Evolutionary conservation across 1,140 invertebrate species (phyloP), one percentile per base, ranked within the genome.

Genomic region (Alviniconcha marisindica): DNA sequence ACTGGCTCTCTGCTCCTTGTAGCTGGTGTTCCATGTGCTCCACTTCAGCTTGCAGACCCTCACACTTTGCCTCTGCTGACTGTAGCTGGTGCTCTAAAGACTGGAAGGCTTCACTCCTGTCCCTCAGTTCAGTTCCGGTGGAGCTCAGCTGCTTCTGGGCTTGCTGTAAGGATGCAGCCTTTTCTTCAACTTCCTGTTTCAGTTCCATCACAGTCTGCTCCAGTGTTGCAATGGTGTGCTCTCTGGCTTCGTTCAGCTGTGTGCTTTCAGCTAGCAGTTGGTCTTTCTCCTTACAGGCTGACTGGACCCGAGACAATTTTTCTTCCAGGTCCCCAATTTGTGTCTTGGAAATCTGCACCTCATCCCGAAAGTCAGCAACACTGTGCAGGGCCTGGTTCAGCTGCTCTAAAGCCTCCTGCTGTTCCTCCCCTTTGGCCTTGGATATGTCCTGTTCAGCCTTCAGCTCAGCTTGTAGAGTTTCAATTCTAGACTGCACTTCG

Each of bases 231-330:
- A n/a, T n/a, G n/a, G n/a, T n/a, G n/a, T n/a, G n/a, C n/a, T n/a
- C n/a, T n/a, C n/a, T n/a, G n/a, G n/a, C n/a, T n/a, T n/a, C n/a
- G n/a, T n/a, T 74, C 36, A 7, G 10, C 24, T 42, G 24, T 44
- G 36, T 40, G 7, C n/a, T 15, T n/a, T 21, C 36, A 36, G 71
- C 36, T 24, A 74, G 71, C 71, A 40, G 36, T 28, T 74, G 36
- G 21, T 74, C 71, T 74, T 74, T 74, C 28, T 42, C 79, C 44
- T 28, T 66, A n/a, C 60, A 82, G 28, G 76, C 36, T 36, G 0
- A 33, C 48, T 76, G 66, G 36, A 74, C n/a, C 71, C 42, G 36
- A 10, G 71, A 40, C 14, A 74, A 24, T 74, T 74, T 38, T 28
- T 74, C 21, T n/a, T 74, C 71, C 71, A 74, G 36, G 15, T 10